Conservation (phyloP, 2,113 vertebrate genomes). For the Phylloscopus whistleri region DNA sequence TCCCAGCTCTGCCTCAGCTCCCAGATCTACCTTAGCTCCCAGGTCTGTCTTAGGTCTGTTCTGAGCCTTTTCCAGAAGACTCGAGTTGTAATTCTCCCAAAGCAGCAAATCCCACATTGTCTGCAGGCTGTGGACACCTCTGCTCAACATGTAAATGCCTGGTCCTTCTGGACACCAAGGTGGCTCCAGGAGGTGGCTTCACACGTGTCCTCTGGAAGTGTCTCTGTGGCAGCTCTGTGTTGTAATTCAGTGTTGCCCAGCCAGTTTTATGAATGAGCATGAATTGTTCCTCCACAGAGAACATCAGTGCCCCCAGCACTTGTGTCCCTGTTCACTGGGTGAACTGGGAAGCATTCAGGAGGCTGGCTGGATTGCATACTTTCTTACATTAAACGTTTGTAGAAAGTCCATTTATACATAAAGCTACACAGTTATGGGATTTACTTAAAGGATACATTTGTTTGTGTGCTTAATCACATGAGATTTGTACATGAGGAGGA, state of each 20-base stretch:
- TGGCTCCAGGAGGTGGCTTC: background rate
- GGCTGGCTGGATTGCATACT: background rate
- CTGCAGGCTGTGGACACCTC: background rate
- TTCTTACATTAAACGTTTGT: background rate
- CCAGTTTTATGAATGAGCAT: background rate
- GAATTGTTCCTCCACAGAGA: background rate
- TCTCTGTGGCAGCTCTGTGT: background rate
- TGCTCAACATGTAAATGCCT: background rate
- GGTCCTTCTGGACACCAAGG: background rate
- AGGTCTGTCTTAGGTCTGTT: background rate
- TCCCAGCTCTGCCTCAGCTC: background rate
- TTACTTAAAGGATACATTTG: background rate
- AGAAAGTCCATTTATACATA: background rate
- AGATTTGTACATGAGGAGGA: background rate
- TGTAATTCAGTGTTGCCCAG: background rate
- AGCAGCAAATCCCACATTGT: rapidly evolving
- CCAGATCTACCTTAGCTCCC: rapidly evolving
- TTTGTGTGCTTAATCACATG: background rate
- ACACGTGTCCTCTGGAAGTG: rapidly evolving
- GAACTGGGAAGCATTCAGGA: background rate
- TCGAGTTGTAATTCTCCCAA: background rate
- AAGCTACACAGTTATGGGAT: background rate
- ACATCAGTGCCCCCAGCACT: background rate
- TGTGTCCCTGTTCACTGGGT: background rate
- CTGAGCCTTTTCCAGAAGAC: background rate